A percentile compares a stretch with the other conserved stretches of the same genome.
Evolutionary conservation across 2,888 invertebrate species (phyloP).

Genomic region (Lutraria lutraria): DNA sequence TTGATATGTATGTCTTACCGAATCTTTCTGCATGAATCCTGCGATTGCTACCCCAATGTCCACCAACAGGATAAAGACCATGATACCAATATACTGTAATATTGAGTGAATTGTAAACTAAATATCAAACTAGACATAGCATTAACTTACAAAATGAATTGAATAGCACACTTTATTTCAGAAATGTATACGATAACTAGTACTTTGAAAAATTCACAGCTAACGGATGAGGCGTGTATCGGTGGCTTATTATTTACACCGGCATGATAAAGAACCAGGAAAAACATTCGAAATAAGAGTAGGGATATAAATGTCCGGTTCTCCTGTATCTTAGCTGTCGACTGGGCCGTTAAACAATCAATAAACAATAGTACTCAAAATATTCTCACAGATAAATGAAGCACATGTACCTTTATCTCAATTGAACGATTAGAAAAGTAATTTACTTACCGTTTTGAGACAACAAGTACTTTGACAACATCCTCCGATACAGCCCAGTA

Average conservation of each 20-base stretch:
- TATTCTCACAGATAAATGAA: background rate
- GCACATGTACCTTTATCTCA: background rate
- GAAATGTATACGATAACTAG: background rate
- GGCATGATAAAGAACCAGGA: no score
- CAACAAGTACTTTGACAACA: constrained; percentile 65
- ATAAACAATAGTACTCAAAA: no score
- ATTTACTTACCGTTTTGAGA: constrained; percentile 58
- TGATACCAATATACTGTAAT: constrained; percentile 63
- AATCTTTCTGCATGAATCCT: constrained; percentile 49
- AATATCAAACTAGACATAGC: no score
- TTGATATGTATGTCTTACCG: constrained; percentile 34
- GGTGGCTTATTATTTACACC: no score
- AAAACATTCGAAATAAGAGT: no score
- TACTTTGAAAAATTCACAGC: no score
- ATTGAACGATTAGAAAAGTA: background rate
- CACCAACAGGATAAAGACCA: constrained; percentile 52
- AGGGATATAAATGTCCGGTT: no score
- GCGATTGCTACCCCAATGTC: constrained; percentile 62
- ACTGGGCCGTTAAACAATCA: no score
- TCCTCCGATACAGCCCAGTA: constrained; percentile 65
- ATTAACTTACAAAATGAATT: no score
- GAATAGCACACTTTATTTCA: no score
- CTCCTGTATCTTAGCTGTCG: no score
- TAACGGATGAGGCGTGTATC: no score
- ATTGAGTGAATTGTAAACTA: background rate